Conservation (phyloP, 1,140 invertebrate genomes). For the Meloidogyne floridensis region DNA sequence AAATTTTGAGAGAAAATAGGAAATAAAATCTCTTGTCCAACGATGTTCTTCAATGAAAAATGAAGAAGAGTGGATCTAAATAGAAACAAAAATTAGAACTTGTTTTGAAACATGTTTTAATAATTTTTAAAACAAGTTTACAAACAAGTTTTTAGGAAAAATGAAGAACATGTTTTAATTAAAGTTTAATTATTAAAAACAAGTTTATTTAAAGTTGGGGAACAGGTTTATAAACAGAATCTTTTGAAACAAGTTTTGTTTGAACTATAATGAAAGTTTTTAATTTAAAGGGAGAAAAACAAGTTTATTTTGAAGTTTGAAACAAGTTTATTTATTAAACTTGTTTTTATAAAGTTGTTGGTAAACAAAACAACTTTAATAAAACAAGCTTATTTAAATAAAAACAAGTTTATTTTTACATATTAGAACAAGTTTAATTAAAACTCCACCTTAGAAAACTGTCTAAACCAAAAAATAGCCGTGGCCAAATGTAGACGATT, state of each 20-base stretch:
- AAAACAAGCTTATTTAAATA: not conserved
- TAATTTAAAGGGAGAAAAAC: not conserved
- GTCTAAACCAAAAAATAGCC: slow-evolving; percentile 9
- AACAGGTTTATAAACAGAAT: not conserved
- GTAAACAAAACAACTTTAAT: not conserved
- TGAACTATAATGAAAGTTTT: not conserved
- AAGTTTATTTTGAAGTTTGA: not conserved
- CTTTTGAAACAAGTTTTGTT: not conserved
- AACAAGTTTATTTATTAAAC: not conserved
- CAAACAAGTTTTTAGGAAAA: not conserved
- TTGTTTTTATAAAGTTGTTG: not conserved
- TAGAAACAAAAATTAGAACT: not conserved
- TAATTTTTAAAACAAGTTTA: too few species aligned
- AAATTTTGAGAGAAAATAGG: not conserved
- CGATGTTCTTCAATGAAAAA: not conserved
- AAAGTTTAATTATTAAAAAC: not conserved
- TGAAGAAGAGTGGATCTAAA: not conserved
- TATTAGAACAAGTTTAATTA: not conserved
- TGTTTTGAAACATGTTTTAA: too few species aligned
- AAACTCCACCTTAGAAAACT: slow-evolving; percentile 18
- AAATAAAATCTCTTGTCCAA: not conserved
- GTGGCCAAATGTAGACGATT: not conserved
- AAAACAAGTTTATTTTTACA: not conserved
- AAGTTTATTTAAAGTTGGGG: not conserved
- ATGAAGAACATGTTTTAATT: not conserved